Percentiles rank a stretch among this genome's conserved stretches.
These are phyloP conservation scores for Chesias legatella DNA, from an alignment of 2,888 invertebrate genomes.

Conservation along the genomic window DNA sequence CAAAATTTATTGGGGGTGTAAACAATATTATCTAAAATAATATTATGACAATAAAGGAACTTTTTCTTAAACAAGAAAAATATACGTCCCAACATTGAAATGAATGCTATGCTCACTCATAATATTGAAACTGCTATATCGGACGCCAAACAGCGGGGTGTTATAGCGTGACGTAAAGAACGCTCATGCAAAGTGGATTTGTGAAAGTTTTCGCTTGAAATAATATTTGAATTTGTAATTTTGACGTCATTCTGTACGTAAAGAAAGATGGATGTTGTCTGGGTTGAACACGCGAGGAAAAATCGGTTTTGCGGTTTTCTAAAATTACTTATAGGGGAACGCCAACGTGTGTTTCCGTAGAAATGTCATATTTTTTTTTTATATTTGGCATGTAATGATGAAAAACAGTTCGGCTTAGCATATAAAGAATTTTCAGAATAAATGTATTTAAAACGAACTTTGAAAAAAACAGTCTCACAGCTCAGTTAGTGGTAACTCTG, in stretches of 20 bases:
- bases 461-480: no score
- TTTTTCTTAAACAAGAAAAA: slow-evolving; percentile 8
- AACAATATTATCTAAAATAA: no score
- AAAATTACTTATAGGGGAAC: slow-evolving; percentile 16
- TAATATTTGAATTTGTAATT: slow-evolving; percentile 72
- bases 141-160: slow-evolving; percentile 37
- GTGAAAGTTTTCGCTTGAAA: slow-evolving; percentile 66
- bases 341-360: not conserved
- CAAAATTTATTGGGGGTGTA: no score
- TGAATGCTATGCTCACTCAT: slow-evolving; percentile 45
- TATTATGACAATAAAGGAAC: no score
- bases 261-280: slow-evolving; percentile 62
- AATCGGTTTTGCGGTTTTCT: slow-evolving; percentile 29
- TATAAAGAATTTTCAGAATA: no score
- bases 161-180: slow-evolving; percentile 55
- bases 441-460: no score
- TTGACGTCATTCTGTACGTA: slow-evolving; percentile 50
- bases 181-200: slow-evolving; percentile 69
- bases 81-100: slow-evolving; percentile 32
- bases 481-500: no score
- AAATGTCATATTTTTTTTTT: no score
- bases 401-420: no score
- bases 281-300: slow-evolving; percentile 39
- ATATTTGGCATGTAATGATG: no score
- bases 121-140: no score